Evolutionary conservation across 2,888 invertebrate genomes (phyloP).

Genomic region (Calliphora vomitoria): DNA sequence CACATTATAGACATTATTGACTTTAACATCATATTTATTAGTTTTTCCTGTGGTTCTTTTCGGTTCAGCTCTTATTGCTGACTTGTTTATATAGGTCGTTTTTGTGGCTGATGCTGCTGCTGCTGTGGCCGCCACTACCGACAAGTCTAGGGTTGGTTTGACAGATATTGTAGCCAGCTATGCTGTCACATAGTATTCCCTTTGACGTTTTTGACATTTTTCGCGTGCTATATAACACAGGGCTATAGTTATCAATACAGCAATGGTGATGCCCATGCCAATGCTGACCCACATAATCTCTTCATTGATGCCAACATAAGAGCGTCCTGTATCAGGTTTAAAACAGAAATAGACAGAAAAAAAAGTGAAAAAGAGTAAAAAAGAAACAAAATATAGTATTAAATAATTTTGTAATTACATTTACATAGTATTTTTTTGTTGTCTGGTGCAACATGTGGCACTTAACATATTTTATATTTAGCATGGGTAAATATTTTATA

Average conservation of each 20-base stretch:
- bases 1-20: constrained; percentile 35
- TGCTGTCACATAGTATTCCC: constrained; percentile 90
- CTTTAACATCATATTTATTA: constrained; percentile 54
- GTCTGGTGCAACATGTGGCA: constrained; percentile 20
- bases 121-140: constrained; percentile 17
- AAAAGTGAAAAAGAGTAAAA: constrained; percentile 12
- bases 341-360: constrained; percentile 28
- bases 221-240: constrained; percentile 92
- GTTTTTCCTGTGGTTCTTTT: constrained; percentile 16
- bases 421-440: constrained; percentile 1
- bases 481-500: background rate
- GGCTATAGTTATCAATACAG: constrained; percentile 92
- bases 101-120: constrained; percentile 25
- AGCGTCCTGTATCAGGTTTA: constrained; percentile 87
- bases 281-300: constrained; percentile 96
- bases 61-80: constrained; percentile 33
- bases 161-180: constrained; percentile 82
- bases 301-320: constrained; percentile 93
- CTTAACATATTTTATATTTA: background rate
- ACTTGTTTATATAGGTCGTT: constrained; percentile 2
- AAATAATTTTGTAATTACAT: constrained; percentile 38
- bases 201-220: constrained; percentile 91
- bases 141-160: constrained; percentile 45
- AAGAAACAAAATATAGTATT: constrained; percentile 71
- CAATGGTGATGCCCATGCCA: constrained; percentile 88